Base-by-base conservation (phyloP, 2,113 vertebrate genomes). In the Trichomycterus rosablanca region DNA sequence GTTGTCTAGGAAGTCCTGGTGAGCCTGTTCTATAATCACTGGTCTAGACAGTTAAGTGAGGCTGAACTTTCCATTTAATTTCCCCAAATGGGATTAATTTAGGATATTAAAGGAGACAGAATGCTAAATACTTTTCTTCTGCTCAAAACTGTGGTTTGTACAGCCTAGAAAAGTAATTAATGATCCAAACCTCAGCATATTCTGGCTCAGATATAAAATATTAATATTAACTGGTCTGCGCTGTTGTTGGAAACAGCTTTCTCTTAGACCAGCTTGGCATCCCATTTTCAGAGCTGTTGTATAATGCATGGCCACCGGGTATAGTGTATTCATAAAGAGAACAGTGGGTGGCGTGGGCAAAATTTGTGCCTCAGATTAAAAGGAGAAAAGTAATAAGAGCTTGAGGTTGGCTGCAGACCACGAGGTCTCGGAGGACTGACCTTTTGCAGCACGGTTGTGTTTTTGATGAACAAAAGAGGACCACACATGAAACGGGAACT, bases 131-230 rank as follows among this genome's bases (percentile, higher is more conserved):
- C 18, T n/a, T 30, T 20, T 8, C 16, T 44, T 67, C 45, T 24
- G 32, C 11, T 18, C n/a, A 6, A n/a, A 30, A 28, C 11, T 24
- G 22, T 26, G n/a, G 14, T 54, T 45, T 63, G 39, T 40, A 19
- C 19, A 54, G 50, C 30, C 4, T 66, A 61, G 60, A 69, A 74
- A 73, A 58, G 72, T 67, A 76, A 78, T 77, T 76, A 71, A 79
- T 61, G 45, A 62, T 64, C 58, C 71, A 1, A 14, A 46, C 62
- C 42, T 46, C 20, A 1, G 20, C 7, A 23, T n/a, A 11, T 53
- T 40, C 37, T 3, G 72, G 78, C 66, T 35, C 49, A 45, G 15
- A 53, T 69, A 82, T 87, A 70, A 81, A 84, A 83, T 78, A 83
- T 85, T 83, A 35, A 83, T 81, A 72, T 44, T 12, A 63, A 73